Evolutionary conservation across 1,140 invertebrate genomes (phyloP).

Genomic region (Drosophila melanogaster): DNA sequence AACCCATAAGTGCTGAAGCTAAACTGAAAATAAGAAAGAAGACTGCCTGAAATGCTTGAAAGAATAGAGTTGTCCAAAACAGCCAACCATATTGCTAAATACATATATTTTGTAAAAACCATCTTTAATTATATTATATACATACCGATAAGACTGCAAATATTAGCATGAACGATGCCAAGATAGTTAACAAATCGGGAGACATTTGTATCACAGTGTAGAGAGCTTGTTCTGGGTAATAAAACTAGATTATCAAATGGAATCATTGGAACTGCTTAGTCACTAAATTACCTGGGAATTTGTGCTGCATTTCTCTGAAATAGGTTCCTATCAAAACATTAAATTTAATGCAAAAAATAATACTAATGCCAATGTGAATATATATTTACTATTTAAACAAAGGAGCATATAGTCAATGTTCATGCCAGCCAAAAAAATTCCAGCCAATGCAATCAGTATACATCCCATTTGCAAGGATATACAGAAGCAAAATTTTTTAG

Average conservation of each 20-base stretch:
- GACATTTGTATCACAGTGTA: constrained; percentile 11
- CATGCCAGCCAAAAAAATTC: constrained; percentile 1
- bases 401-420: constrained; percentile 27
- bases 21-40: constrained; percentile 17
- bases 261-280: not conserved
- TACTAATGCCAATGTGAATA: not conserved
- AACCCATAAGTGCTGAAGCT: not conserved
- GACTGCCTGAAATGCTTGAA: not conserved
- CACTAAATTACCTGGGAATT: constrained; percentile 21
- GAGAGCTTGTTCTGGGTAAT: constrained; percentile 1
- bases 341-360: not conserved
- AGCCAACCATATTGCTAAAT: constrained; percentile 9
- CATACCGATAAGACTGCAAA: constrained; percentile 17
- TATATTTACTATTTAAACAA: constrained; percentile 24
- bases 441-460: constrained; percentile 7
- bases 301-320: not conserved
- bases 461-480: constrained; percentile 31
- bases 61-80: constrained; percentile 3
- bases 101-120: not conserved
- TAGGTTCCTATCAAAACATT: not conserved
- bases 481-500: constrained; percentile 29
- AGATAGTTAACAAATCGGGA: constrained; percentile 8
- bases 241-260: not conserved
- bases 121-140: no score
- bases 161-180: constrained; percentile 2